Evolutionary conservation across 30 jellyfish, hydroid and myxozoan genomes (phyloP), one percentile per base, ranked within the genome.

Genomic region (Catostylus mosaicus): DNA sequence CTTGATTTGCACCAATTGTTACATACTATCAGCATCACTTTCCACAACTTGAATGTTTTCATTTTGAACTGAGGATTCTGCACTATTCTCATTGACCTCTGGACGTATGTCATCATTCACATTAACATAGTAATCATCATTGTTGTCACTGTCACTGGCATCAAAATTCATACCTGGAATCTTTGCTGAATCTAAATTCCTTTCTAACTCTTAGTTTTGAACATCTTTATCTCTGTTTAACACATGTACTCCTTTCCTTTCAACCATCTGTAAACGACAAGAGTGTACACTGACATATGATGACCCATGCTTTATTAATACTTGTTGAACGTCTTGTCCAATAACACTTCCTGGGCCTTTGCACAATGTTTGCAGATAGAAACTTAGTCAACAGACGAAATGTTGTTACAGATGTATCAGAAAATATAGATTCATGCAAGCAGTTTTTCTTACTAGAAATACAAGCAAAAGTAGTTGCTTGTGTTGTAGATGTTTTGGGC

Each of bases 301-400:
- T 5, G 62, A 18, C 6, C 62, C 80, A 56, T 75, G 87, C 61
- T 61, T 30, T 11, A 78, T 0, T 6, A 78, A 14, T 31, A 78
- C 87, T 11, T 75, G 24, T 61, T 78, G 62, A 57, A 22, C 29
- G 4, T 78, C 88, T 27, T 78, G 71, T 9, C 89, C 85, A 31
- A 78, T 34, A 16, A 78, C 89, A 59, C 20, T 57, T 16, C 87
- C 89, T 31, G 88, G 89, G 23, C 89, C 89, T 61, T 60, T 78
- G 75, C 89, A 40, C 60, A 46, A 46, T n/a, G n/a, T n/a, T n/a
- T n/a, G n/a, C n/a, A n/a, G n/a, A n/a, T n/a, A n/a, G n/a, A n/a
- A n/a, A n/a, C n/a, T n/a, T n/a, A n/a, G n/a, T n/a, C n/a, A n/a
- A n/a, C n/a, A n/a, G n/a, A n/a, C n/a, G n/a, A n/a, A n/a, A n/a